Percentiles rank a stretch among this genome's conserved stretches.
Evolutionary conservation across 2,113 vertebrate genomes (phyloP).

Genomic region (Syngnathus floridae): DNA sequence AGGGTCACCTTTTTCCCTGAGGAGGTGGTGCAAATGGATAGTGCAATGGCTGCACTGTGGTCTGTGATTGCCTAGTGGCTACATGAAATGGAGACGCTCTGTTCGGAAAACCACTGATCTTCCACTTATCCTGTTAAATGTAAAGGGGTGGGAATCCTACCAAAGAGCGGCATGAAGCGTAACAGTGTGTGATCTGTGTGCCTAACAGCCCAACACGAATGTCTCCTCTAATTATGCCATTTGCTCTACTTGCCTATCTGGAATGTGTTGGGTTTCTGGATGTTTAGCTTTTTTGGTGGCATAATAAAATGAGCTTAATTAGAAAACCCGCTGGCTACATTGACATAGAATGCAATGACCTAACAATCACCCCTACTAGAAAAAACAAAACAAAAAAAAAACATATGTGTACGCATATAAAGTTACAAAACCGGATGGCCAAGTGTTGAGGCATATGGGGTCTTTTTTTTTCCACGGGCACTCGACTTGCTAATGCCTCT

Average conservation of each 20-base stretch:
- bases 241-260: conserved; percentile 23
- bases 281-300: conserved; percentile 17
- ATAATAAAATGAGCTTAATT: conserved; percentile 33
- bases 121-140: conserved; percentile 35
- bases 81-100: conserved; percentile 35
- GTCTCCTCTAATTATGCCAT: conserved; percentile 42
- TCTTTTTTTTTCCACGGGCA: too few species aligned
- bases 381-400: neutral
- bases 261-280: conserved; percentile 12
- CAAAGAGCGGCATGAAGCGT: conserved; percentile 33
- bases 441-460: neutral
- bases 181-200: conserved; percentile 45
- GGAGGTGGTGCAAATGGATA: conserved; percentile 23
- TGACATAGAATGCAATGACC: neutral
- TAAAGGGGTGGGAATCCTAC: conserved; percentile 48
- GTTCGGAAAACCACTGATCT: conserved; percentile 37
- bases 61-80: conserved; percentile 19
- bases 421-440: neutral
- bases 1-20: conserved; percentile 16
- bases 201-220: conserved; percentile 26
- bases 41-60: conserved; percentile 11
- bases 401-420: neutral
- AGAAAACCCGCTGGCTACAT: conserved; percentile 18
- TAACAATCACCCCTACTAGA: neutral
- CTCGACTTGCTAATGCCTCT: too few species aligned